Base-by-base conservation (phyloP, 2,113 vertebrate genomes). In the Scortum barcoo region DNA sequence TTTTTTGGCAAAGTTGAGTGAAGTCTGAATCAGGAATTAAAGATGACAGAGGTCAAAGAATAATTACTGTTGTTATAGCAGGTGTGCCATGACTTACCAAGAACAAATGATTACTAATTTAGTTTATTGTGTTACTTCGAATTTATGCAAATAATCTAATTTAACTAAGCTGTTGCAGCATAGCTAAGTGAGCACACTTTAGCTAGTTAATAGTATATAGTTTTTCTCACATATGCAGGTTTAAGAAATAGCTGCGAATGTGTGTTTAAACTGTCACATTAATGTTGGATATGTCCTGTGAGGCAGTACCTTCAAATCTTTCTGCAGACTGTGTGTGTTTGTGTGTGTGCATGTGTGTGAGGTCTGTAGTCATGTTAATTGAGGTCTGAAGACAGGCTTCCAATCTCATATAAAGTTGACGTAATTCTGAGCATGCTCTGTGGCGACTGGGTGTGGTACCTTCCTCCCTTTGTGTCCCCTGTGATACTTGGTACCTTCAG, bases 371-470 rank as follows among this genome's bases (percentile, higher is more conserved):
- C 24, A 78, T 84, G 86, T 86, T 81, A 88, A 85, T 66, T 65
- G n/a, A 54, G 51, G 42, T 81, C 66, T 87, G 80, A 71, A 89
- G 80, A 72, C 56, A 72, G 76, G 58, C 68, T 48, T 36, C 30
- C 51, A 70, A 53, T 72, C 36, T 62, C 75, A 61, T 58, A 72
- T 71, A 51, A 78, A 81, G 84, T 50, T 93, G 91, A 95, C 66
- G 83, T 91, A 83, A 89, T 89, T 76, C 90, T 82, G 88, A 88
- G 86, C 86, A 92, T 91, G 93, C 89, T 88, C 91, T 26, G 89
- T 89, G 62, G 73, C 0, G 5, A 72, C 75, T 81, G 90, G 91
- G 91, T 84, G 91, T 89, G 93, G 89, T 61, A 38, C 56, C 63
- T 19, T 79, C 42, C 28, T 78, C 28, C 16, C 76, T 83, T 86